Evolutionary conservation across 2,888 invertebrate species (phyloP), one percentile per base, ranked within the genome.

Genomic region (Ophonus ardosiacus): DNA sequence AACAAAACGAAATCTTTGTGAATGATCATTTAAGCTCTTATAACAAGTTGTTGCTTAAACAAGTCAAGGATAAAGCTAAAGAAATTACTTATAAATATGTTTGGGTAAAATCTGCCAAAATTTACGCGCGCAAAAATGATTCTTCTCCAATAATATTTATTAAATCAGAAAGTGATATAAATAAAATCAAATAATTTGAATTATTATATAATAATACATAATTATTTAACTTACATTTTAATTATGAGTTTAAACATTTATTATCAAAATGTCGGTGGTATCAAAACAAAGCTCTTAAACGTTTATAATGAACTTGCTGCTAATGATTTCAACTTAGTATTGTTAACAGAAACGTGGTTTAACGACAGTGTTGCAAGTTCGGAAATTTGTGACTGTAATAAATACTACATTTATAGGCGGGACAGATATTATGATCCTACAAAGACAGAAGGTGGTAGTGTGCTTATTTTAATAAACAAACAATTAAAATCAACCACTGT

Each of bases 191-290:
- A 15, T 57, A 57, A 57, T 57, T 15, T 8, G 7, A n/a, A n/a
- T 65, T 13, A 17, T 17, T 24, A 18, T 13, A n/a, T n/a, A n/a
- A n/a, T n/a, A n/a, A n/a, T n/a, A n/a, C n/a, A n/a, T n/a, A n/a
- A n/a, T n/a, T n/a, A n/a, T n/a, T n/a, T n/a, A 65, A 7, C n/a
- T 31, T 10, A n/a, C 1, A 65, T 7, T n/a, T 31, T 18, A 65
- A 65, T 61, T 18, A 65, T 65, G 68, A 38, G 24, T 65, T 38
- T 65, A 24, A 65, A 65, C 10, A 7, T 65, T 13, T 65, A 13
- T 65, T 65, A 65, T 65, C 18, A 65, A 21, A 65, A 65, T 65
- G 68, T 65, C 18, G n/a, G 7, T 13, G 24, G 18, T 65, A 24
- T 65, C 18, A 24, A 38, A 38, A 65, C 68, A n/a, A 65, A 65